Evolutionary conservation across 2,113 vertebrate genomes (phyloP).

Genomic region (Pleuronectes platessa): DNA sequence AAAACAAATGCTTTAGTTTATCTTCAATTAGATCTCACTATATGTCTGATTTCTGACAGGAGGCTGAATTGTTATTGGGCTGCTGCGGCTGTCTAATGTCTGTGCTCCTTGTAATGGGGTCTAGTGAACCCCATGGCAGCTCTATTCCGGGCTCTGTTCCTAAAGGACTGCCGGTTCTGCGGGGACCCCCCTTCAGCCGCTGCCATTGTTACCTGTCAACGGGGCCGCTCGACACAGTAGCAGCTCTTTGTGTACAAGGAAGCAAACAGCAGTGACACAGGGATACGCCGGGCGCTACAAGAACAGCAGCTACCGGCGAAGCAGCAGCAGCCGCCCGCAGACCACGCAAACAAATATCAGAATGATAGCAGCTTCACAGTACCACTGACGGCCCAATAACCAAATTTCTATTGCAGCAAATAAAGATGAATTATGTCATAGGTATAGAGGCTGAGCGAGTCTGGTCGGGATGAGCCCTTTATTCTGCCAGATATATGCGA

Average conservation of each 20-base stretch:
- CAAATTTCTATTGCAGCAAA: constrained; percentile 54
- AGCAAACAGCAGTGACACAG: constrained; percentile 70
- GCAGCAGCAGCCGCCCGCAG: constrained; percentile 11
- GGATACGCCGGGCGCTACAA: constrained; percentile 54
- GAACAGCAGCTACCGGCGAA: constrained; percentile 41
- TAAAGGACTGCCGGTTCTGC: constrained; percentile 64
- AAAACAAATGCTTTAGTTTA: constrained; percentile 55
- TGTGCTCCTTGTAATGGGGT: constrained; percentile 44
- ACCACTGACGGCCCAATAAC: constrained; percentile 45
- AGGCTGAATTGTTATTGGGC: constrained; percentile 39
- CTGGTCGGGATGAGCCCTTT: constrained; percentile 49
- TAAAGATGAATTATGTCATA: constrained; percentile 67
- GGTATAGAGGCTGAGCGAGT: constrained; percentile 38
- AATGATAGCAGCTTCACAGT: constrained; percentile 54
- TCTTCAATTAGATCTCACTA: constrained; percentile 53
- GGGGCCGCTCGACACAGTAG: constrained; percentile 61
- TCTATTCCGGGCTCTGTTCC: constrained; percentile 66
- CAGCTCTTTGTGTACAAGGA: constrained; percentile 71
- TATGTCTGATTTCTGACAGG: constrained; percentile 45
- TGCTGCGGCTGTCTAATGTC: constrained; percentile 29
- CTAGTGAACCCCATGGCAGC: constrained; percentile 45
- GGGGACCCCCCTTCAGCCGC: constrained; percentile 60
- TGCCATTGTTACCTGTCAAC: constrained; percentile 78
- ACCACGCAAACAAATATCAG: constrained; percentile 33
- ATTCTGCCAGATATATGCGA: constrained; percentile 62